These are phyloP conservation scores for Venustaconcha ellipsiformis DNA, from an alignment of 1,140 invertebrate species.

Conservation along the genomic window DNA sequence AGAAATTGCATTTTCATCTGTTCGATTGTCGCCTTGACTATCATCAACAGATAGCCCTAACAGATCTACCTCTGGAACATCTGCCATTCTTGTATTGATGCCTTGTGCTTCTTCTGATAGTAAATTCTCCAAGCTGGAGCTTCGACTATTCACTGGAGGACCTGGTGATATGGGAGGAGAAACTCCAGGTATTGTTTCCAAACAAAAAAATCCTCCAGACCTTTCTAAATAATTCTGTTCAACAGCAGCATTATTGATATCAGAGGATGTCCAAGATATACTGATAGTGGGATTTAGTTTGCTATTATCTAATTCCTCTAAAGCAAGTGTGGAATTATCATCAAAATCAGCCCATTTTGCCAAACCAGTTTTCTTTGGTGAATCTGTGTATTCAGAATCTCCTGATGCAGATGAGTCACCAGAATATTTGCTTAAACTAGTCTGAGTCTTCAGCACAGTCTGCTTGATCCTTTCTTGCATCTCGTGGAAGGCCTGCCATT, in stretches of 20 bases:
- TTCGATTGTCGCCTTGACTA: constrained; percentile 11
- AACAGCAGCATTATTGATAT: background rate
- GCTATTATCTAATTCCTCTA: constrained; percentile 21
- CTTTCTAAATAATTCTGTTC: constrained; percentile 14
- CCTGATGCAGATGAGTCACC: constrained; percentile 39
- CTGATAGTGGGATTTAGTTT: constrained; percentile 23
- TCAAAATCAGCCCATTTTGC: constrained; percentile 35
- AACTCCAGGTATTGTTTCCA: background rate
- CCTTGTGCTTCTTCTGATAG: background rate
- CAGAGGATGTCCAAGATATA: constrained; percentile 14
- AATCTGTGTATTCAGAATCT: constrained; percentile 31
- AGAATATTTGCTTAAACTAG: constrained; percentile 62
- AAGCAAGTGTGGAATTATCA: constrained; percentile 22
- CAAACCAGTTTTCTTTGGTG: constrained; percentile 21
- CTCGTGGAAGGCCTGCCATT: constrained; percentile 69
- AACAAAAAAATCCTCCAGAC: background rate
- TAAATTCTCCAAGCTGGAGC: constrained; percentile 39
- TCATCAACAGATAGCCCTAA: constrained; percentile 41
- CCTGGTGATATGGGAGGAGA: constrained; percentile 19
- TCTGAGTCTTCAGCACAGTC: constrained; percentile 66
- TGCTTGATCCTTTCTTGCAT: constrained; percentile 68
- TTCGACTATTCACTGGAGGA: constrained; percentile 37
- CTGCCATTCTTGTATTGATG: too few relatives aligned
- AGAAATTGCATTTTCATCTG: constrained; percentile 3
- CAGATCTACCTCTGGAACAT: constrained; percentile 39